Evolutionary conservation across 2,888 invertebrate genomes (phyloP).

Genomic region (Scotopteryx bipunctaria): DNA sequence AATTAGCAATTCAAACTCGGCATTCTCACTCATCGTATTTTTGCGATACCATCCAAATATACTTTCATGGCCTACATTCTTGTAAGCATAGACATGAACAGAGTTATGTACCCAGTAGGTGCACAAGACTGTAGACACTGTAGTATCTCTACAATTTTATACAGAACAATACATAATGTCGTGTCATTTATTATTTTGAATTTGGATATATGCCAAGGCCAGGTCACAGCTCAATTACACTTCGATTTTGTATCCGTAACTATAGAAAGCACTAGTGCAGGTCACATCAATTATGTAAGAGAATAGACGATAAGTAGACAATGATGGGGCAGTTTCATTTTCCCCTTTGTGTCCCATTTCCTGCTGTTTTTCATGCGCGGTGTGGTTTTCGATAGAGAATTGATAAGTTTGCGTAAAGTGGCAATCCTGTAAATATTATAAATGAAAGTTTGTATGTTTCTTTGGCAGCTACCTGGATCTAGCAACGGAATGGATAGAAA

Average conservation of each 20-base stretch:
- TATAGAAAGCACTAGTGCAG: constrained; percentile 17
- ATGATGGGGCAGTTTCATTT: background rate
- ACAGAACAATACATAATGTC: background rate
- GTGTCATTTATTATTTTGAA: constrained; percentile 21
- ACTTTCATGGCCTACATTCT: constrained; percentile 21
- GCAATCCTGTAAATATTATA: no score
- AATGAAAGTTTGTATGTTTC: no score
- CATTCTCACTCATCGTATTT: constrained; percentile 14
- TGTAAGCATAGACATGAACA: no score
- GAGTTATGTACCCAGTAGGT: no score
- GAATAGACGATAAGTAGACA: constrained; percentile 1
- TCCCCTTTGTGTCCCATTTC: background rate
- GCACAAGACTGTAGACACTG: no score
- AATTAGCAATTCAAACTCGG: constrained; percentile 7
- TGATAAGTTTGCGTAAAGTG: background rate
- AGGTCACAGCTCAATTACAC: constrained; percentile 48
- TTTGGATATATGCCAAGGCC: constrained; percentile 48
- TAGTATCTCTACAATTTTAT: background rate
- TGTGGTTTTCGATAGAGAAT: no score
- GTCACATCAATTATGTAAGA: constrained; percentile 14
- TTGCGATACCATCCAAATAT: constrained; percentile 18
- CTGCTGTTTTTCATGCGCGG: background rate
- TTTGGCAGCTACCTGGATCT: no score
- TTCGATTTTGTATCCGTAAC: constrained; percentile 37
- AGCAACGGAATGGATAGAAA: no score